A percentile compares a stretch with the other conserved stretches of the same genome.
These are phyloP conservation scores for Oenanthe melanoleuca DNA, from an alignment of 2,113 vertebrate genomes.

Conservation along the genomic window DNA sequence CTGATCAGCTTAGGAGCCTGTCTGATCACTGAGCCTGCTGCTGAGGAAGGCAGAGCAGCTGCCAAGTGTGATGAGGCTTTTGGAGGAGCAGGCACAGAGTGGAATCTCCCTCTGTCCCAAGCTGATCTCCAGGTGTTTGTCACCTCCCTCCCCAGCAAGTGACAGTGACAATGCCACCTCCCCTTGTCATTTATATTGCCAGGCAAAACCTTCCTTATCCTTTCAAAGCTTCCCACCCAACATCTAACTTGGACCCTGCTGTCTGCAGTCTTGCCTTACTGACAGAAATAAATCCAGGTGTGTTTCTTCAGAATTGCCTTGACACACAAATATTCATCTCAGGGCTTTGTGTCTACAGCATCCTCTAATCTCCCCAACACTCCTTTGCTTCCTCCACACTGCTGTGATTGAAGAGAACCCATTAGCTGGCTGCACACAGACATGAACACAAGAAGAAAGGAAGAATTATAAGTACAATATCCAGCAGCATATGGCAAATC, in stretches of 20 bases:
- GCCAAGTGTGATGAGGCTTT: background rate
- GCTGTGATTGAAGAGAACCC: background rate
- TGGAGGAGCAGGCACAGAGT: background rate
- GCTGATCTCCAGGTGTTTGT: background rate
- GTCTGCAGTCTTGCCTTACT: background rate
- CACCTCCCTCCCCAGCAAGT: background rate
- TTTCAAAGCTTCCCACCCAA: background rate
- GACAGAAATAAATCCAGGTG: accelerated
- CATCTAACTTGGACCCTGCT: background rate
- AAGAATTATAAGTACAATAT: constrained; percentile 1
- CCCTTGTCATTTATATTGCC: background rate
- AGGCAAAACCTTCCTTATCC: too few relatives aligned
- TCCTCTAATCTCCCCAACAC: background rate
- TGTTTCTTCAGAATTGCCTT: background rate
- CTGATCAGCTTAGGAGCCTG: background rate
- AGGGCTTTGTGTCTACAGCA: background rate
- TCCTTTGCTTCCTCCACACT: background rate
- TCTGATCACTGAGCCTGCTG: background rate
- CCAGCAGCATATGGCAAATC: background rate
- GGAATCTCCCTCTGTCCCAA: background rate
- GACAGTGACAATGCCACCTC: background rate
- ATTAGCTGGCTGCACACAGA: background rate
- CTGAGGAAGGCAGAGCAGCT: background rate
- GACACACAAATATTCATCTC: background rate
- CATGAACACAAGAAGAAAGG: background rate